Percentiles rank a stretch among this genome's conserved stretches.
phyloP scores from a whole-genome alignment of 1,140 invertebrate species.

The Apolygus lucorum region DNA sequence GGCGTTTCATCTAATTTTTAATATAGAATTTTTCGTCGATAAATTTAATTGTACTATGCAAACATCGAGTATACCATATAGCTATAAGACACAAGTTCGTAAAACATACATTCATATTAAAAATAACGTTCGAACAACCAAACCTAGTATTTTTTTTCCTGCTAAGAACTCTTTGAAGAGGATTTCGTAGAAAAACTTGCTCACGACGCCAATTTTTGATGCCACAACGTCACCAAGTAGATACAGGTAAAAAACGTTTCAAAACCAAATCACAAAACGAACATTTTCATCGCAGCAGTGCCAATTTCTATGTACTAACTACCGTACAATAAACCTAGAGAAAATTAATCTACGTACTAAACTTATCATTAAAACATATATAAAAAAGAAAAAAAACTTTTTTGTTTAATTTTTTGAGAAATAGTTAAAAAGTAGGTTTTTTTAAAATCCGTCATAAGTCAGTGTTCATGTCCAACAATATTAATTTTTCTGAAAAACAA shows the following conservation, averaged over 20 bases:
- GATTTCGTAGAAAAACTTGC: neutral
- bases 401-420: neutral
- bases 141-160: neutral
- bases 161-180: neutral
- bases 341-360: constrained; percentile 27
- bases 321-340: constrained; percentile 23
- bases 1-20: too few relatives aligned
- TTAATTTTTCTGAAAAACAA: neutral
- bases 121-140: neutral
- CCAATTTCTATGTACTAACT: neutral
- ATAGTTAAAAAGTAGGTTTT: neutral
- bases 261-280: neutral
- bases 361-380: constrained; percentile 28
- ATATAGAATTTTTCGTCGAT: neutral
- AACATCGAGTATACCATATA: too few relatives aligned
- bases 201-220: neutral
- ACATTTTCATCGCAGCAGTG: neutral
- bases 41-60: neutral
- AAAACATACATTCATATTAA: neutral
- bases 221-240: neutral
- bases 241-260: neutral
- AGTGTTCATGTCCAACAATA: neutral
- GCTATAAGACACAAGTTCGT: neutral
- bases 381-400: constrained; percentile 24
- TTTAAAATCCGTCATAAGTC: neutral